These are phyloP conservation scores for Urocitellus parryii DNA, from an alignment of 2,113 vertebrate genomes.

Conservation along the genomic window DNA sequence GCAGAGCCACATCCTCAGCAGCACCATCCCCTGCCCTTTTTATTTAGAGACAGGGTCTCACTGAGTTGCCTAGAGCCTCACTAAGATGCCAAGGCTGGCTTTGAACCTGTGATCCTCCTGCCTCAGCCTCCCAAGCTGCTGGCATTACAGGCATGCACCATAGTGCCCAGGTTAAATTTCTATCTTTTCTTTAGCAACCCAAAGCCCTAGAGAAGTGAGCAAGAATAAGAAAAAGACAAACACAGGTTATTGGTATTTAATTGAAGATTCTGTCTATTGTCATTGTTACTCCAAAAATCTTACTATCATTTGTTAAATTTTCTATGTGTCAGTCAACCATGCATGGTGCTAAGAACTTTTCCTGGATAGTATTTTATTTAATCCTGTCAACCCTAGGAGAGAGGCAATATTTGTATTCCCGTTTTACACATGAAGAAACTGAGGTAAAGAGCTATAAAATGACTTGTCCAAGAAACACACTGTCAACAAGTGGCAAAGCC, in stretches of 20 bases:
- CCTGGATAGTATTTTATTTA: background rate
- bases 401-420: slow-evolving; percentile 8
- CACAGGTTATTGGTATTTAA: background rate
- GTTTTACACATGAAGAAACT: slow-evolving; percentile 36
- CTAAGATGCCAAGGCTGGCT: too few species aligned
- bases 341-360: background rate
- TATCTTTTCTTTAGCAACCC: background rate
- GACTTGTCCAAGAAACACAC: background rate
- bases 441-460: background rate
- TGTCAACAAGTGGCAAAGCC: slow-evolving; percentile 32
- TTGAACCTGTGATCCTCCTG: too few species aligned
- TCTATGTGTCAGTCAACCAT: background rate
- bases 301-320: background rate
- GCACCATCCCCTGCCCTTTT: too few species aligned
- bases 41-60: too few species aligned
- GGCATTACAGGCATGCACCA: too few species aligned
- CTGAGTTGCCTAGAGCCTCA: too few species aligned
- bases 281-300: slow-evolving; percentile 54
- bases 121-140: too few species aligned
- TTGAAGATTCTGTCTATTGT: background rate
- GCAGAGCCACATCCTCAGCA: too few species aligned
- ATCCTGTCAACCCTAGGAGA: background rate
- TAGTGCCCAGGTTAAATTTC: background rate
- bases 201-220: background rate
- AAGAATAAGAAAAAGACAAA: slow-evolving; percentile 37